Base-by-base conservation (phyloP, 1,140 invertebrate genomes). In the Theocolax elegans region DNA sequence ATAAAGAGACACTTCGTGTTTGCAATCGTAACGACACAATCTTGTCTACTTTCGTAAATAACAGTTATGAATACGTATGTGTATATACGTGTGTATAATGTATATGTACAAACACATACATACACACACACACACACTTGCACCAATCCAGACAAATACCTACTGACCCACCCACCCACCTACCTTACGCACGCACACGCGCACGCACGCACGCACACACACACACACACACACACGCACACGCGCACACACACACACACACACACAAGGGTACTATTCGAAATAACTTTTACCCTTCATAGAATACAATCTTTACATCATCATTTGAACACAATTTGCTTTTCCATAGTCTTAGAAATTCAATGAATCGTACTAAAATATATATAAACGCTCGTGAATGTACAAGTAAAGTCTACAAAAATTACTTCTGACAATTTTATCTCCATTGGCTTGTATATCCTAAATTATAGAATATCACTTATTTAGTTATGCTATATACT, bases 251-350 rank as follows among this genome's bases (percentile, higher is more conserved):
- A 65, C 19, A 49, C 31, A 62, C 8, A 60, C 40, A 62, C 25
- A 46, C 40, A 59, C 40, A n/a, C 44, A 49, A 53, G 42, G 19
- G n/a, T 21, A 38, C 59, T 67, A 40, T 40, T 67, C 15, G 29
- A 51, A 67, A 42, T 38, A 1, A 1, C 7, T 44, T 35, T 35
- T 1, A 9, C 15, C 19, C 3, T n/a, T 68, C 7, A 58, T 38
- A 56, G 23, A 67, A 68, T 60, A 35, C 29, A 51, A 60, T 3
- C 1, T 10, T 49, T 60, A 59, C 46, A 9, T 60, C 35, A 63
- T 46, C 35, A 63, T 46, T 15, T 69, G 49, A 69, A 69, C 59
- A 63, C 67, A 69, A 54, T 63, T 29, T 40, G n/a, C 15, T 63
- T 17, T 56, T 44, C 40, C 44, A 31, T 0, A 17, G 23, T 13